Evolutionary conservation across 1,140 invertebrate species (phyloP), one percentile per base, ranked within the genome.

Genomic region (Drosophila busckii): DNA sequence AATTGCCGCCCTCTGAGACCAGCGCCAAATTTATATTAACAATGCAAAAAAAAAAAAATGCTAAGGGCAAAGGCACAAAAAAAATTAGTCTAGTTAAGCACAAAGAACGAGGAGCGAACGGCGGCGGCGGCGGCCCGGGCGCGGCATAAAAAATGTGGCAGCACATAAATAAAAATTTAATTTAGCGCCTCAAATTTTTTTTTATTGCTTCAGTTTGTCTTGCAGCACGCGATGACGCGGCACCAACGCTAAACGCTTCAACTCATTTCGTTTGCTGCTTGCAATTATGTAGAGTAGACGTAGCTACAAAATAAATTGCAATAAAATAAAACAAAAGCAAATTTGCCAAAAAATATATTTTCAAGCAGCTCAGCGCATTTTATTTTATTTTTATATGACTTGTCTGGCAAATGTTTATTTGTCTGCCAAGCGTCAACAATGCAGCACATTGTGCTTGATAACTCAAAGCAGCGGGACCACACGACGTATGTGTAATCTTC

Each of bases 131-230:
- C n/a, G n/a, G n/a, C n/a, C n/a, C n/a, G n/a, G n/a, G n/a, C n/a
- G n/a, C 44, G 60, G 68, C 63, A 71, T 62, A 62, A 61, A 70
- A 82, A 68, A 73, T 73, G 75, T 80, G 75, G 70, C 73, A 80
- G 73, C 68, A 69, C 73, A 78, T 80, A 80, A 80, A 80, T 80
- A 80, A 80, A 80, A 80, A 80, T 82, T 68, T 73, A 82, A 69
- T 65, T 80, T 82, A 70, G 37, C 50, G 35, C 35, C 17, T 29
- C 19, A 38, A 50, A 61, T 66, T 60, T 64, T 44, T 34, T 10
- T 8, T 28, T 32, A 12, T 20, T 40, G 17, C 26, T 54, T 48
- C 34, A 20, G n/a, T 34, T 38, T 19, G 26, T 20, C 6, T 7
- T 29, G 38, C 49, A 54, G 32, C 73, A 80, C 73, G 73, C 73